Evolutionary conservation across 1,140 invertebrate genomes (phyloP), one percentile per base, ranked within the genome.

Genomic region (Calosoma granatense): DNA sequence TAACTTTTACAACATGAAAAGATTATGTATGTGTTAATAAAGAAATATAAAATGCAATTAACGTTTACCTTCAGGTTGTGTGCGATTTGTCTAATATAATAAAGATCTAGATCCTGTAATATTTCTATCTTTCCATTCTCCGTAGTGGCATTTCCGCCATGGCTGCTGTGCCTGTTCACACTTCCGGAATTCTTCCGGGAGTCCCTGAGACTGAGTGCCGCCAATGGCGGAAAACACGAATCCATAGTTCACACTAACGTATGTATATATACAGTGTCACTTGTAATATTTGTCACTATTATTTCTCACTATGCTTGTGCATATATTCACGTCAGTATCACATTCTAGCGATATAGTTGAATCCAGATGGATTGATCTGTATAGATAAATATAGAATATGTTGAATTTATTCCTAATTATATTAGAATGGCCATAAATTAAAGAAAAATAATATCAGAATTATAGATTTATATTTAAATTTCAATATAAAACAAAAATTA

Each of bases 41-140:
- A n/a, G n/a, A n/a, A n/a, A n/a, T n/a, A n/a, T n/a, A n/a, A n/a
- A n/a, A n/a, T n/a, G n/a, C n/a, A n/a, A n/a, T n/a, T n/a, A n/a
- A n/a, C n/a, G n/a, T n/a, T 59, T 68, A 76, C 74, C 74, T 76
- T 73, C 51, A 74, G 64, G 59, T 72, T 75, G 59, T 74, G 72
- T 14, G 74, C 74, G 52, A 76, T 74, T 62, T 76, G 74, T n/a
- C 70, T 66, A 60, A 76, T 75, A 63, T 76, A 76, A 64, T 73
- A 76, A 26, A 74, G 62, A 60, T 76, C 72, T 51, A 75, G 63
- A 61, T 75, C 74, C 60, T 76, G 73, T 22, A 76, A 61, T 20
- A 74, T 69, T 55, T 73, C 70, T 6, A 72, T 63, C 60, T 71
- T 68, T 43, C 68, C 65, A 41, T 26, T 36, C 20, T 58, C 53